These are phyloP conservation scores for Scaptomyza cyrtandrae DNA, from an alignment of 2,888 invertebrate genomes.

Conservation along the genomic window DNA sequence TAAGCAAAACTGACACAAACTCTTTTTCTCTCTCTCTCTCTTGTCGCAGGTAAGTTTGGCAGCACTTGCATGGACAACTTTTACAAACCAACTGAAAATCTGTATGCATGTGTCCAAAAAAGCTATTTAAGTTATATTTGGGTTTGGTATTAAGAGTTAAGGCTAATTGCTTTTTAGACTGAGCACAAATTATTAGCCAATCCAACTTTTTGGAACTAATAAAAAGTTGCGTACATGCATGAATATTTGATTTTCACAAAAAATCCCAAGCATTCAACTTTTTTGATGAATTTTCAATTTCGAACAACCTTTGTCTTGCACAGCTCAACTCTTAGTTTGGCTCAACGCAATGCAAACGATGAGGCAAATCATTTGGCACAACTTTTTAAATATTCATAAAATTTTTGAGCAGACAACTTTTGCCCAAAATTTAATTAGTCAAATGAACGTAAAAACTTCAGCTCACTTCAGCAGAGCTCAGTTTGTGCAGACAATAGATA, in stretches of 20 bases:
- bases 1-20: slow-evolving; percentile 27
- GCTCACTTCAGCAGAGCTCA: slow-evolving; percentile 24
- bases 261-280: slow-evolving; percentile 63
- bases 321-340: slow-evolving; percentile 4
- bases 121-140: slow-evolving; percentile 28
- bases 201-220: slow-evolving; percentile 70
- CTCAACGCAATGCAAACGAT: slow-evolving; percentile 17
- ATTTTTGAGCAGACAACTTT: slow-evolving; percentile 65
- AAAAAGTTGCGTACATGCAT: slow-evolving; percentile 74
- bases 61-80: slow-evolving; percentile 16
- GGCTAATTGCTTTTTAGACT: slow-evolving; percentile 70
- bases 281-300: slow-evolving; percentile 81
- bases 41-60: not conserved
- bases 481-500: slow-evolving; percentile 41
- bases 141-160: slow-evolving; percentile 21
- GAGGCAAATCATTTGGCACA: slow-evolving; percentile 60
- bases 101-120: slow-evolving; percentile 4
- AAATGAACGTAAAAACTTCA: slow-evolving; percentile 73
- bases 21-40: too few species aligned
- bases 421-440: slow-evolving; percentile 70
- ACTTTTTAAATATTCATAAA: slow-evolving; percentile 79
- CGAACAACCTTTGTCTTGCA: slow-evolving; percentile 65
- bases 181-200: slow-evolving; percentile 67
- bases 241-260: slow-evolving; percentile 73
- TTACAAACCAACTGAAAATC: slow-evolving; percentile 9